Base-by-base conservation (phyloP, 2,888 invertebrate species). In the Eupithecia subfuscata region DNA sequence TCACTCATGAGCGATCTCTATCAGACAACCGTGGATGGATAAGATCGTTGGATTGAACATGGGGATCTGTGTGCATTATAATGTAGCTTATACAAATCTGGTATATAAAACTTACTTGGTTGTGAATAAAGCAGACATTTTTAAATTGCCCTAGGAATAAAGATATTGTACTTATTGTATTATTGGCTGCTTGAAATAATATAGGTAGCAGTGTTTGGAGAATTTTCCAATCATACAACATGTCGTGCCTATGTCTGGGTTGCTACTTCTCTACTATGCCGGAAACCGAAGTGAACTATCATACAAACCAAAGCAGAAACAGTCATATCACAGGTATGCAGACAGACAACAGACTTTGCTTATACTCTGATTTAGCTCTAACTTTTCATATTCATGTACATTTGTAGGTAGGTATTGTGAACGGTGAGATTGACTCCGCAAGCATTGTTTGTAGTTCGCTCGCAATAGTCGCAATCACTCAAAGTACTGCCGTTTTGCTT, bases 381-480 rank as follows among this genome's bases (percentile, higher is more conserved):
- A 43, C 43, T 43, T 40, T 43, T 43, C n/a, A 63, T 73, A 30
- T 64, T 43, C 48, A 64, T 69, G 18, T 69, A 45, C 43, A 25
- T 73, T n/a, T 71, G 69, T 40, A 40, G 40, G 9, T 67, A 43
- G 56, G 83, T 82, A 85, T 84, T 84, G 86, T 87, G 71, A 84
- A 86, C 84, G 81, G 86, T 80, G 88, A 89, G 93, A 93, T 93
- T 91, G 94, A 91, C 91, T 93, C 89, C 83, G 84, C 84, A 85
- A 80, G 88, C 87, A 93, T 94, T 94, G 94, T 94, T 93, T 92
- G 92, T 88, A 90, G 89, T 88, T 89, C 88, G 87, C 89, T 90
- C 85, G 92, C 92, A 94, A 93, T 94, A 87, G 89, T 90, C 85
- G 92, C 92, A 94, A 93, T 94, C 93, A 94, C 92, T 93, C 93